Conservation (phyloP, 2,113 vertebrate genomes). For the Petroica traversi region DNA sequence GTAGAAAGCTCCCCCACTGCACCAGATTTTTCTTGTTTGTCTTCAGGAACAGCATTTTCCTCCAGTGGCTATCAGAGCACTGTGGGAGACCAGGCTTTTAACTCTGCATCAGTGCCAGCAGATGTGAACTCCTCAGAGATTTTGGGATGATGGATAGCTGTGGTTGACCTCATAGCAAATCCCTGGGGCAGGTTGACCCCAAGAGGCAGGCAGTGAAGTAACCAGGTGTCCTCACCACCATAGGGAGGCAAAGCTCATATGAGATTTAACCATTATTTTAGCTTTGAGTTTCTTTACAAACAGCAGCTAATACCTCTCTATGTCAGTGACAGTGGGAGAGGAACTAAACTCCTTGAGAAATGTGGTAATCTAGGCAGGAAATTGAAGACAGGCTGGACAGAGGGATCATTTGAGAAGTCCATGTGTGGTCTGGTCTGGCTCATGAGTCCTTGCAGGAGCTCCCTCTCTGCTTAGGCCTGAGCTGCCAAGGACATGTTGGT, state of each 20-base stretch:
- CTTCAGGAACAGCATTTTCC: not conserved
- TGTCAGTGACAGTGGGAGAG: not conserved
- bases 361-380: not conserved
- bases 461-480: not conserved
- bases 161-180: accelerated
- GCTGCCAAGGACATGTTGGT: not conserved
- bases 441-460: not conserved
- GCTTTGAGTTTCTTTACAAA: not conserved
- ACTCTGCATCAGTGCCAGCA: not conserved
- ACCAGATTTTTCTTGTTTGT: not conserved
- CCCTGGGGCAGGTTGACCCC: not conserved
- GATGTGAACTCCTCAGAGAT: not conserved
- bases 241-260: not conserved
- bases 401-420: not conserved
- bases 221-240: not conserved
- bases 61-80: not conserved
- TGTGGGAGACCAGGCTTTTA: not conserved
- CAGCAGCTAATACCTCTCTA: not conserved
- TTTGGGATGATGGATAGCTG: not conserved
- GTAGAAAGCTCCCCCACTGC: not conserved
- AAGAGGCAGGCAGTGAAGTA: not conserved
- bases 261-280: not conserved
- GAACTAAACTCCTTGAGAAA: not conserved
- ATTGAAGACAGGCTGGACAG: not conserved
- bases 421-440: not conserved